Base-by-base conservation (phyloP, 2,113 vertebrate genomes). In the Urocynchramus pylzowi region DNA sequence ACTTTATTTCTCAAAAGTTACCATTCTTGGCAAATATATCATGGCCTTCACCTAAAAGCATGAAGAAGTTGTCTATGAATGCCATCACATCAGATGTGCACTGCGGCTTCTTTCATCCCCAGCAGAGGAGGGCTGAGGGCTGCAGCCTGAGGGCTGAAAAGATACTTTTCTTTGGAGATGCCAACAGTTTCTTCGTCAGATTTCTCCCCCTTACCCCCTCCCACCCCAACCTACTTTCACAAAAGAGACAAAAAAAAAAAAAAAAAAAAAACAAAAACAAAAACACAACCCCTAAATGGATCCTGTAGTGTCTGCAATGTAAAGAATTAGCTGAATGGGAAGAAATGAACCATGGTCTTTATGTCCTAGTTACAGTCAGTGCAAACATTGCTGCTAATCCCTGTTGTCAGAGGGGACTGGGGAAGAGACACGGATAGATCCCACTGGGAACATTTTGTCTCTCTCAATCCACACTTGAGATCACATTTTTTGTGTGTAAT, bases 291-390 rank as follows among this genome's bases (percentile, higher is more conserved):
- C 50, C 73, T 88, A 88, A 97, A 97, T 94, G 93, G 91, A 82
- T 91, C 91, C 95, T 84, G 86, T 92, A 87, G 92, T 89, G 94
- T 85, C 96, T 95, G 93, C 87, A 71, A 92, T 90, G 96, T 89
- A 95, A 96, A 96, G 96, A 96, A 97, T 94, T 83, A 96, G 95
- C 84, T 96, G 96, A 97, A 97, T 96, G 86, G 93, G 93, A 96
- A 96, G 96, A 95, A 97, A 95, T 90, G 93, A 96, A 82, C 75
- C 91, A 87, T 94, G 89, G 86, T 77, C 93, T 97, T 97, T 96
- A 97, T 93, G 94, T 96, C 95, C 94, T 73, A 84, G 92, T 95
- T 96, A 86, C 93, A 95, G 93, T 86, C 96, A 95, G 90, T 52
- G 95, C 96, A 97, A 96, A 96, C 94, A 97, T 84, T 68, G 84